Base-by-base conservation (phyloP, 1,140 invertebrate species). In the Nasonia longicornis region DNA sequence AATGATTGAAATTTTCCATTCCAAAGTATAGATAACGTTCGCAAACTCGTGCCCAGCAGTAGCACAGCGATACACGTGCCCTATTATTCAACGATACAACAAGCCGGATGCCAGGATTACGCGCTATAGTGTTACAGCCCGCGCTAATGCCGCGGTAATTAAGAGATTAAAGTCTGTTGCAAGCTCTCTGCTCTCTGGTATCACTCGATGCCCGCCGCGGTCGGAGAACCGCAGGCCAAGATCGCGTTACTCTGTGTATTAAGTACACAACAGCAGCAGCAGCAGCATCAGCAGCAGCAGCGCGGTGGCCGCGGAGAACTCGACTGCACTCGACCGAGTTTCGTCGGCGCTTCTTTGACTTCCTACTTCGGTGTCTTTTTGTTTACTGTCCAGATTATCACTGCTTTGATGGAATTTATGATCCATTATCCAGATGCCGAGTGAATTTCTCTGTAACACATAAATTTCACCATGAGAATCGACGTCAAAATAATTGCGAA, bases 161-260 rank as follows among this genome's bases (percentile, higher is more conserved):
- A 67, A 77, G 75, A 77, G 75, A 66, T 77, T 77, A 77, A 84
- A 79, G 80, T 71, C 73, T 69, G 72, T 72, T 82, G 74, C 72
- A 38, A 58, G 29, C 58, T 45, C 75, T 78, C n/a, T 26, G 26
- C 16, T 75, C 20, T 80, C 77, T 14, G 11, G 81, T 73, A 11
- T 66, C 26, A 45, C 73, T 66, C n/a, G 12, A 76, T 52, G 64
- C 3, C 3, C 31, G 31, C 31, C 4, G 31, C 31, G 31, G 26
- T 26, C 26, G 26, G 4, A 35, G 31, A 35, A 35, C 31, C 12
- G 52, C 74, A 78, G 80, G 82, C 75, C 70, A 64, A 79, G 73
- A 82, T 83, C 84, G 63, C 82, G 75, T 84, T 84, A 81, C 82
- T 22, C 22, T 35, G 31, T 6, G 31, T 35, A 35, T 26, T 16